Base-by-base conservation (phyloP, 2,113 vertebrate genomes). In the Ophthalmolycus amberensis region DNA sequence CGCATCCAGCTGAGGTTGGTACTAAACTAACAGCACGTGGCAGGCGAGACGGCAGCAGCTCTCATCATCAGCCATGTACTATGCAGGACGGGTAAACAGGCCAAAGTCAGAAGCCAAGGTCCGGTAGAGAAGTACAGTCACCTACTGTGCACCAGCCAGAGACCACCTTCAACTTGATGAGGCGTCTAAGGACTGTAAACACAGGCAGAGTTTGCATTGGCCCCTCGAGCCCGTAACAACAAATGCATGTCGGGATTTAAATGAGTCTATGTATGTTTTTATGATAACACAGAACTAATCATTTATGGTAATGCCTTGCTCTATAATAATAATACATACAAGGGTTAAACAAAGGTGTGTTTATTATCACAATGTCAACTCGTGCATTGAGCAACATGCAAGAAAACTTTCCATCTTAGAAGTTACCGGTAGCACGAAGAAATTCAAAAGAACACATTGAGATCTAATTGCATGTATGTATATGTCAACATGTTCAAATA, bases 101-200 rank as follows among this genome's bases (percentile, higher is more conserved):
- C 46, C 73, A 82, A 83, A 73, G 83, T 85, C 76, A 84, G 71
- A 77, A 54, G 59, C 34, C 72, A 89, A 85, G 87, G 90, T 81
- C 75, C 74, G 59, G 12, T 3, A 50, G n/a, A 6, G 38, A 75
- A 59, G 25, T 29, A 59, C 22, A 38, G 22, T 32, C 73, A 80
- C 56, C 72, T n/a, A 38, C 56, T 58, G 66, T 46, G 27, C 40
- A 52, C 34, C 68, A 76, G 38, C 59, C 52, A 50, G 52, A 48
- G 38, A 29, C 56, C 25, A 15, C 56, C 56, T 59, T 29, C 11
- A 15, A 59, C 14, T 2, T 14, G 56, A 59, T 20, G 46, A 50
- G 46, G 16, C 6, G 1, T 48, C 46, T 48, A 16, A 10, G 15
- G 46, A 48, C 50, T n/a, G 50, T n/a, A 9, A 27, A 29, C 56